Percentiles rank a stretch among this genome's conserved stretches.
Evolutionary conservation across 1,140 invertebrate genomes (phyloP).

Genomic region (Alviniconcha marisindica): DNA sequence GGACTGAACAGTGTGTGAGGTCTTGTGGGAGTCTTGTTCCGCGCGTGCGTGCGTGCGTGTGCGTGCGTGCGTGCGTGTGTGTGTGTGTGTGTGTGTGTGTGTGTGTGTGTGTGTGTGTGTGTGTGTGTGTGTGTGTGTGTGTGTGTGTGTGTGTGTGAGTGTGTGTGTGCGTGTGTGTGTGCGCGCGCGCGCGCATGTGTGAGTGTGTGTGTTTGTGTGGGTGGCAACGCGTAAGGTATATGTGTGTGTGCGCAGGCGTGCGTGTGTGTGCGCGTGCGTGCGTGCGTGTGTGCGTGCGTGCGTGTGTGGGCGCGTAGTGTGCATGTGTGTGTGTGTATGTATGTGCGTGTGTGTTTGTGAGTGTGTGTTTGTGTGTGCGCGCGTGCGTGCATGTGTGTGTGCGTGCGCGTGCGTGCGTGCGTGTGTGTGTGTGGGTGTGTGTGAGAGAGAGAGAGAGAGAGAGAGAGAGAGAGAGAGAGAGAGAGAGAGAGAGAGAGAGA

Average conservation of each 20-base stretch:
- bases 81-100: no score
- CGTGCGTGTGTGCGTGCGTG: neutral
- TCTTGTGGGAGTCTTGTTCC: no score
- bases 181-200: neutral
- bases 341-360: slow-evolving; percentile 1
- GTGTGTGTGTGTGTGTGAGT: slow-evolving; percentile 15
- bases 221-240: neutral
- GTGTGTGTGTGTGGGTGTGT: no score
- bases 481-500: no score
- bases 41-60: no score
- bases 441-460: no score
- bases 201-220: neutral
- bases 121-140: neutral
- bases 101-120: neutral
- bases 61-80: no score
- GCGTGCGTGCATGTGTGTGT: slow-evolving; percentile 6
- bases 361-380: slow-evolving; percentile 14
- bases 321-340: neutral
- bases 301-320: neutral
- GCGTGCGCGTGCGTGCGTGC: no score
- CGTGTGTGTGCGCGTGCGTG: neutral
- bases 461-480: no score
- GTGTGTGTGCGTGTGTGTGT: slow-evolving; percentile 20
- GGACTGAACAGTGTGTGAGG: no score
- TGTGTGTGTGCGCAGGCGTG: neutral